phyloP scores from a whole-genome alignment of 23 tunicate genomes.

The Trididemnum miniatum region DNA sequence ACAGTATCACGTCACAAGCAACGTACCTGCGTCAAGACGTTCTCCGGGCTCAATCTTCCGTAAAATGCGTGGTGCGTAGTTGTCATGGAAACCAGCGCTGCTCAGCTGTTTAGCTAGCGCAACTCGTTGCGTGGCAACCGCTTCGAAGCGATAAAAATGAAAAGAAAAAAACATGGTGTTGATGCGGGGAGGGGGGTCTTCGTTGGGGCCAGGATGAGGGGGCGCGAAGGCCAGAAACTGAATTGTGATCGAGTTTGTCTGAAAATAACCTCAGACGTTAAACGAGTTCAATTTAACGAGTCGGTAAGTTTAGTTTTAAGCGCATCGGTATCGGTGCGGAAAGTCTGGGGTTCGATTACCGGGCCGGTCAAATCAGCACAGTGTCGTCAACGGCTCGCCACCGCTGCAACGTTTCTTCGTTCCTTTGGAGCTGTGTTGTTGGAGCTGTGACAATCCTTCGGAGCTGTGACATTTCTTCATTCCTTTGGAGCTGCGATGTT shows the following conservation, averaged over 20 bases:
- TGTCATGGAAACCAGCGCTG: slow-evolving; percentile 16
- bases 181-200: slow-evolving; percentile 38
- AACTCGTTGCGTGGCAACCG: slow-evolving; percentile 71
- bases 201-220: slow-evolving; percentile 47
- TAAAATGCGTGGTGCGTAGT: slow-evolving; percentile 38
- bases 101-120: slow-evolving; percentile 32
- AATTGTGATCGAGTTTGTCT: slow-evolving; percentile 74
- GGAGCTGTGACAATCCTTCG: no score
- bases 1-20: neutral
- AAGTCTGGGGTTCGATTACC: no score
- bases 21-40: slow-evolving; percentile 59
- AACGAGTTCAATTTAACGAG: no score
- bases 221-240: slow-evolving; percentile 77
- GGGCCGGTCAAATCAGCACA: no score
- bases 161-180: slow-evolving; percentile 68
- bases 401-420: no score
- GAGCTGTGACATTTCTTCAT: no score
- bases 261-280: neutral
- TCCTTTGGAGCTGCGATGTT: no score
- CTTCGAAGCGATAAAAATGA: slow-evolving; percentile 78
- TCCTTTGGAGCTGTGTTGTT: no score
- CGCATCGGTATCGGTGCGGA: no score
- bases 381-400: no score
- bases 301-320: no score
- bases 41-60: slow-evolving; percentile 83